Conservation (phyloP, 2,797 vertebrate species). For the Tangara arthus region DNA sequence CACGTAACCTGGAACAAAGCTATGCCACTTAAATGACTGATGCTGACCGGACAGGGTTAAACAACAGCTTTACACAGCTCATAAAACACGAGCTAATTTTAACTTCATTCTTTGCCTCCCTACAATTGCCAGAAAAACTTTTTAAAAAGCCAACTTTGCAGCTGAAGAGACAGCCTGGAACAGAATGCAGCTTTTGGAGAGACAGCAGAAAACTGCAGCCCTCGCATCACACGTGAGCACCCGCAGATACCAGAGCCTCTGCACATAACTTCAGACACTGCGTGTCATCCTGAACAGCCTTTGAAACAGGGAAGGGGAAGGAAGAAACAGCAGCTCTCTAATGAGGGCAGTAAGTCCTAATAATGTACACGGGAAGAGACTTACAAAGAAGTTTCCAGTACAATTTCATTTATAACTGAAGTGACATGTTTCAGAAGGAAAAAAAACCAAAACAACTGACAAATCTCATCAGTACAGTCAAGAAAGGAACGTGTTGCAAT, state of each 20-base stretch:
- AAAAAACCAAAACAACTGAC: neutral
- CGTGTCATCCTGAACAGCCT: neutral
- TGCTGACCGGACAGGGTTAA: neutral
- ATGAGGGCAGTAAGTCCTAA: neutral
- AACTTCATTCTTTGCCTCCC: neutral
- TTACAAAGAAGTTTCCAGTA: neutral
- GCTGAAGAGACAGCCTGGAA: neutral
- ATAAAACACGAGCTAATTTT: neutral
- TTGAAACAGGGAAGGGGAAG: neutral
- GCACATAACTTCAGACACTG: neutral
- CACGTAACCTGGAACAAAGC: neutral
- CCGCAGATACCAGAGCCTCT: neutral
- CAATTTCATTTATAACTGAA: neutral
- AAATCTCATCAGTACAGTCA: neutral
- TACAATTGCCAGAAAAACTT: neutral
- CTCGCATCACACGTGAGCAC: neutral
- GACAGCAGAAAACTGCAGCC: neutral
- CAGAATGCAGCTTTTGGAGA: neutral
- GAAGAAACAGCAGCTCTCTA: neutral
- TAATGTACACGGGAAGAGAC: neutral
- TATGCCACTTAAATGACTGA: neutral
- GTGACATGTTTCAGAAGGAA: neutral
- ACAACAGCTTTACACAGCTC: neutral
- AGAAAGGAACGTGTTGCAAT: neutral
- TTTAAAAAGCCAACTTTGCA: neutral